These are phyloP conservation scores for Dastarcus helophoroides DNA, from an alignment of 2,888 invertebrate genomes.

Conservation along the genomic window DNA sequence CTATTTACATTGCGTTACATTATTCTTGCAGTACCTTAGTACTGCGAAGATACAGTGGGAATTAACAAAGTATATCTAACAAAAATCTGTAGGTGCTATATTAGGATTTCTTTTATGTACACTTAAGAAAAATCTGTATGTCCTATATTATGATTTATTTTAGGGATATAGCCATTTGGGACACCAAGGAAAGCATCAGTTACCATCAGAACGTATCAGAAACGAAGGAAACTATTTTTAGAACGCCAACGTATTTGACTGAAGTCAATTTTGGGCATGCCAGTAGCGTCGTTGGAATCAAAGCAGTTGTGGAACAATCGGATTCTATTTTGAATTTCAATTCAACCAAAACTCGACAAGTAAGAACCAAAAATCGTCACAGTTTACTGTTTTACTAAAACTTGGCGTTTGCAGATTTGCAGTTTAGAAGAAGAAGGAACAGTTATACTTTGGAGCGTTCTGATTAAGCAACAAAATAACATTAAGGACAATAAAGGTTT, in stretches of 20 bases:
- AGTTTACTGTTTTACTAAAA: too few relatives aligned
- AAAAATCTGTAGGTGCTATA: background rate
- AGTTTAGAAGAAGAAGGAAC: slow-evolving; percentile 41
- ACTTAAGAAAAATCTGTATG: too few relatives aligned
- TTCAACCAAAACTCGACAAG: slow-evolving; percentile 3
- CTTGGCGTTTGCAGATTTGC: slow-evolving; percentile 33
- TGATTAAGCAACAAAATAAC: slow-evolving; percentile 21
- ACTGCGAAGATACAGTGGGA: too few relatives aligned
- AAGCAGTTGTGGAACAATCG: slow-evolving; percentile 8
- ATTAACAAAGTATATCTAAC: background rate
- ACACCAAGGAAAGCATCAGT: slow-evolving; percentile 16
- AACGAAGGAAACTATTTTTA: slow-evolving; percentile 10
- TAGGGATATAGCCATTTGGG: slow-evolving; percentile 27
- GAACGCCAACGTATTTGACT: slow-evolving; percentile 21
- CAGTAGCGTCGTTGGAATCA: slow-evolving; percentile 20
- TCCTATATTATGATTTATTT: too few relatives aligned
- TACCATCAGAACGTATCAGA: slow-evolving; percentile 5
- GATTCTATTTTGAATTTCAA: slow-evolving; percentile 1
- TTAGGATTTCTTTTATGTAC: too few relatives aligned
- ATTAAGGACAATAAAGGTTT: slow-evolving; percentile 28
- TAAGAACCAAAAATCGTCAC: slow-evolving; percentile 3
- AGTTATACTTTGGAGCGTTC: slow-evolving; percentile 41
- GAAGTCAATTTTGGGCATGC: slow-evolving; percentile 24
- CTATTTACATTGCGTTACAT: too few relatives aligned
- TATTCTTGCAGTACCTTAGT: too few relatives aligned